Base-by-base conservation (phyloP, 2,888 invertebrate genomes). In the Fissipunctia ypsillon region DNA sequence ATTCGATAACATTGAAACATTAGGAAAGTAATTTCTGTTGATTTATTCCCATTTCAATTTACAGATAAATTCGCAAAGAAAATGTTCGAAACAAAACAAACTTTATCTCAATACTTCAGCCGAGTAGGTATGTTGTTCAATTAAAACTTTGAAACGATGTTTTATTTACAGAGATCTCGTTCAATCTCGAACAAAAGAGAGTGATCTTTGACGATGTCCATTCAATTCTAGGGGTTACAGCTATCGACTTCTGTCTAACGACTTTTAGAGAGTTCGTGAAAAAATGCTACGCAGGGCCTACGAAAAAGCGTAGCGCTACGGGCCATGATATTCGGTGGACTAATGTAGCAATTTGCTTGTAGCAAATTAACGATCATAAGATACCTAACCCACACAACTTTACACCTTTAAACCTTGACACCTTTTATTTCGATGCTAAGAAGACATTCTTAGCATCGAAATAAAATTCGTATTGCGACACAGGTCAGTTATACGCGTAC, bases 241-340 rank as follows among this genome's bases (percentile, higher is more conserved):
- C 45, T 63, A 72, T 65, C 56, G 61, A 81, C n/a, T 71, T 76
- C 28, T 31, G n/a, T 68, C 31, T 81, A 73, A 80, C 66, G 75
- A 77, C 77, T 74, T 81, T 76, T 73, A n/a, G 70, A 78, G 81
- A 82, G 78, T 82, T 76, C 43, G 69, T 76, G 61, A 67, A 78
- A 85, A 87, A 81, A 82, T 80, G 68, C 81, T 81, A 84, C 82
- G 78, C 61, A 57, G 69, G 31, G 69, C n/a, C 88, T 86, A 87
- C 88, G 84, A 84, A 84, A 84, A 85, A 78, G 70, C 83, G 88
- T 86, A 88, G 86, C 82, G 86, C 88, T 88, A 81, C 86, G 87
- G 64, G 60, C 83, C 81, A 83, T 86, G 81, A 75, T 78, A 80
- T 82, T 85, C 68, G 61, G 64, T 69, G 63, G 76, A 86, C 78